phyloP scores from a whole-genome alignment of 2,113 vertebrate species.

The Chitala chitala region DNA sequence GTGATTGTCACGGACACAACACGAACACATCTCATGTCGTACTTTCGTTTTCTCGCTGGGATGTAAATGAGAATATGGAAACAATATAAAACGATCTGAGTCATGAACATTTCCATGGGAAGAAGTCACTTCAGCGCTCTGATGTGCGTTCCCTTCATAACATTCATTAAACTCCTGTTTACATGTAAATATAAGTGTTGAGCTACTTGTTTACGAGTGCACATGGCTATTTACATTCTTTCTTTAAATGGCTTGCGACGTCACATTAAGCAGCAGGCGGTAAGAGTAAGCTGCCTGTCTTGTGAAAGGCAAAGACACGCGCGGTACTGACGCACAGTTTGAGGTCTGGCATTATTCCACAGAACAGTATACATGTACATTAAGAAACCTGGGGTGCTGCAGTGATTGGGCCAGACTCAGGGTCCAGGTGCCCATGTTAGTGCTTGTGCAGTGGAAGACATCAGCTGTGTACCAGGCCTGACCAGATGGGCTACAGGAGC shows the following conservation, averaged over 20 bases:
- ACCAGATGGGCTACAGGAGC: not conserved
- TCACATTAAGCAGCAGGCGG: not conserved
- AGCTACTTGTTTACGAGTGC: not conserved
- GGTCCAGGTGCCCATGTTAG: not conserved
- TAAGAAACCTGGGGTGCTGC: not conserved
- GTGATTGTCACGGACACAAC: slow-evolving; percentile 10
- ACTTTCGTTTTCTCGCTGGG: not conserved
- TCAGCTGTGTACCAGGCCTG: not conserved
- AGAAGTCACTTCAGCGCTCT: not conserved
- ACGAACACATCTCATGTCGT: not conserved
- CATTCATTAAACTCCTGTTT: slow-evolving; percentile 7
- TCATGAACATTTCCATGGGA: not conserved
- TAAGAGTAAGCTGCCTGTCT: not conserved
- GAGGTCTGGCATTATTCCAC: not conserved
- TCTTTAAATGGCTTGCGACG: slow-evolving; percentile 16
- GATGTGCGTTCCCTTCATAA: slow-evolving; percentile 18
- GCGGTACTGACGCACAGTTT: not conserved
- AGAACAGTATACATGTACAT: not conserved
- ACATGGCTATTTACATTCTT: slow-evolving; percentile 15
- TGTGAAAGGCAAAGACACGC: not conserved
- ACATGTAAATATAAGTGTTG: slow-evolving; percentile 6
- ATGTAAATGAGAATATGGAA: slow-evolving; percentile 6
- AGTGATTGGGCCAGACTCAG: not conserved
- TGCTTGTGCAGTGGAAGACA: slow-evolving; percentile 3
- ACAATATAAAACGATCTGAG: not conserved